Conservation (phyloP, 2,888 invertebrate genomes). For the Euzetes globulus region DNA sequence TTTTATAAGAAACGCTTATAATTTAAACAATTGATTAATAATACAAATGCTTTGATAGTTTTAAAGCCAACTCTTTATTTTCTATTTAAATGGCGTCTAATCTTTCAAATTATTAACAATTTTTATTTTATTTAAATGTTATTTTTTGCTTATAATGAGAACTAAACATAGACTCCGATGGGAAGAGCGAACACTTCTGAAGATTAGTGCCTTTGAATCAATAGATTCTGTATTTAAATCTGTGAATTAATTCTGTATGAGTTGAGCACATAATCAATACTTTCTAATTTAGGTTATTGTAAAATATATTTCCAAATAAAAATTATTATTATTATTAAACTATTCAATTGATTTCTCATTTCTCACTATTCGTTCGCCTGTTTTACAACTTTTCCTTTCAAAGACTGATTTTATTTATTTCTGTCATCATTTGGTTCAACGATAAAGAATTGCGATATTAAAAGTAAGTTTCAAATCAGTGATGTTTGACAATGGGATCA, state of each 20-base stretch:
- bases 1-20: neutral
- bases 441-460: neutral
- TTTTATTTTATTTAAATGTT: neutral
- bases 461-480: no score
- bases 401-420: neutral
- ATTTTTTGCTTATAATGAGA: neutral
- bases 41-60: neutral
- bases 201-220: neutral
- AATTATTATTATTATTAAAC: neutral
- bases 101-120: neutral
- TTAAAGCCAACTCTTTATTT: neutral
- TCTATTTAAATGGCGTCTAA: neutral
- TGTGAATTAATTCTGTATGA: neutral
- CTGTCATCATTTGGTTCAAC: neutral
- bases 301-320: constrained; percentile 1
- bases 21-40: neutral
- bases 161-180: no score
- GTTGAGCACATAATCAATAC: neutral
- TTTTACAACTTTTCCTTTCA: no score
- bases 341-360: neutral
- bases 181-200: no score
- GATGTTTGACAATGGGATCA: no score
- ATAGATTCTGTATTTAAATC: neutral
- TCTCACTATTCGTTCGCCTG: neutral
- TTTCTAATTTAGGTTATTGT: neutral